phyloP scores from a whole-genome alignment of 1,140 invertebrate species.

The Papilio xuthus region DNA sequence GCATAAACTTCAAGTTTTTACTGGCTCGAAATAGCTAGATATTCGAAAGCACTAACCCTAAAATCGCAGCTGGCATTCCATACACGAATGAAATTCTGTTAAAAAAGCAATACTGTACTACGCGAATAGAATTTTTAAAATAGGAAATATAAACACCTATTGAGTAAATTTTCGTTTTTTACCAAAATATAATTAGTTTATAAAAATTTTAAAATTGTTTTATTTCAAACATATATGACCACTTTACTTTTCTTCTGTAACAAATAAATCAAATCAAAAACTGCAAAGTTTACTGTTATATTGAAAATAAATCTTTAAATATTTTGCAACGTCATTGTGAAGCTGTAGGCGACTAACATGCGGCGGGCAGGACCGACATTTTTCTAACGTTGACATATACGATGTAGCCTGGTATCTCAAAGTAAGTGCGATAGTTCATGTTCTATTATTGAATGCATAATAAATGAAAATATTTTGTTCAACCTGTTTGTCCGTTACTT shows the following conservation, averaged over 20 bases:
- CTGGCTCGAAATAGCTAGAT: constrained; percentile 17
- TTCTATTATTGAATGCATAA: background rate
- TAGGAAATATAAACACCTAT: background rate
- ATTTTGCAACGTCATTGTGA: constrained; percentile 13
- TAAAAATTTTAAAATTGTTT: background rate
- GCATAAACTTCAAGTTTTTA: constrained; percentile 23
- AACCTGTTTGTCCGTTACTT: constrained; percentile 14
- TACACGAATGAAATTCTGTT: background rate
- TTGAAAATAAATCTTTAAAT: background rate
- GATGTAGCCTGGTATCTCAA: constrained; percentile 12
- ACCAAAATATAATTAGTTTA: background rate
- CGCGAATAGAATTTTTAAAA: background rate
- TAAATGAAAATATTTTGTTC: background rate
- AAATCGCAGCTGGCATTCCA: constrained; percentile 12
- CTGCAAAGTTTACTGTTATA: constrained; percentile 3
- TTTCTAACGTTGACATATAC: constrained; percentile 11
- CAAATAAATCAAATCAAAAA: background rate
- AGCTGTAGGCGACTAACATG: constrained; percentile 25
- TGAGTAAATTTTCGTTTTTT: background rate
- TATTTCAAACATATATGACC: background rate
- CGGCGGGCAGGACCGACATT: background rate
- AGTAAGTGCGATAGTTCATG: constrained; percentile 12
- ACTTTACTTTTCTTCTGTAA: background rate
- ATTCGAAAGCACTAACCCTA: constrained; percentile 16
- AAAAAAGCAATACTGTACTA: background rate